A percentile compares a stretch with the other conserved stretches of the same genome.
These are phyloP conservation scores for Nannobrachium achirus DNA, from an alignment of 2,113 vertebrate genomes.

Conservation along the genomic window DNA sequence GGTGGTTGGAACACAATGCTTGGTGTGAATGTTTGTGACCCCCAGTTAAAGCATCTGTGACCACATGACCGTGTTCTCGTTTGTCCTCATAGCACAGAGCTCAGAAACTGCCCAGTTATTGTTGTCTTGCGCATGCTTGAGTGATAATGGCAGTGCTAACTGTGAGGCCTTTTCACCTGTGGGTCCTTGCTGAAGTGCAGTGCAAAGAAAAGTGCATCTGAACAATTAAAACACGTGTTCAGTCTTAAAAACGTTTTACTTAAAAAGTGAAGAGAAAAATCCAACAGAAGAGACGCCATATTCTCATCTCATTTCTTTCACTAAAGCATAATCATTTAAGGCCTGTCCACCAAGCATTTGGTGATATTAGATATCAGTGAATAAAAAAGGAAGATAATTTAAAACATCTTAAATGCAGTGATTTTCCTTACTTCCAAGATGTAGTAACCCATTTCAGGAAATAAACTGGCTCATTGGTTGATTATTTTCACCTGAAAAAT, in stretches of 20 bases:
- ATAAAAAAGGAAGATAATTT: neutral
- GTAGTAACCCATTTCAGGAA: neutral
- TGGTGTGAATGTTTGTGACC: conserved; percentile 9
- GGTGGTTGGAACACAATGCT: conserved; percentile 1
- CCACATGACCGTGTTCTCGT: neutral
- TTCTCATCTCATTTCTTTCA: no score
- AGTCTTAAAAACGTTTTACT: neutral
- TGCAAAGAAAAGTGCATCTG: conserved; percentile 22
- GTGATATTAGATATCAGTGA: no score
- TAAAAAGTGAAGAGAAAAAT: conserved; percentile 4
- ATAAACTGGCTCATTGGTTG: neutral
- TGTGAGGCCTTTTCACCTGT: neutral
- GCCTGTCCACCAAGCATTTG: no score
- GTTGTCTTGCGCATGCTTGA: conserved; percentile 9
- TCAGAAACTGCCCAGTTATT: neutral
- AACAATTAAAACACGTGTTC: conserved; percentile 12
- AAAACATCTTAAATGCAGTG: neutral
- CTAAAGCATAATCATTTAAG: no score
- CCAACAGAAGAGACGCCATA: neutral
- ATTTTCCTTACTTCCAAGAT: conserved; percentile 13
- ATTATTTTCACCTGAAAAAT: neutral
- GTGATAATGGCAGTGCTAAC: neutral
- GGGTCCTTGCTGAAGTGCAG: neutral
- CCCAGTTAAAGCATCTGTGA: conserved; percentile 5
- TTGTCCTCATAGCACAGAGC: conserved; percentile 3